Conservation (phyloP, 2,113 vertebrate species). For the Osmerus eperlanus region DNA sequence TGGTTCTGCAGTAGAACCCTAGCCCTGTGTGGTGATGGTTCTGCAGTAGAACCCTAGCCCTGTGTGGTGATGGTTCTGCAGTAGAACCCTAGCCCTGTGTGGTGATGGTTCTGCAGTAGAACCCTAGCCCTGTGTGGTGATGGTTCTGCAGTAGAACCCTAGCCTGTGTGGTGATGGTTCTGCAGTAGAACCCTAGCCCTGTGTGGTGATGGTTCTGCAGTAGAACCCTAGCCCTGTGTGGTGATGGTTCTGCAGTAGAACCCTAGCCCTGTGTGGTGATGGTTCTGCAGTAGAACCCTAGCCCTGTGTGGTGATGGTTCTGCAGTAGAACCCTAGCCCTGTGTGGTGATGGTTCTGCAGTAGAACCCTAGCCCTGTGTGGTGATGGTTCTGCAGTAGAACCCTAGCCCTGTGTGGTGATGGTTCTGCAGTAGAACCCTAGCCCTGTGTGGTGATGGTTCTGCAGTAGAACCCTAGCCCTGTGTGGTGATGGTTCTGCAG, state of each 20-base stretch:
- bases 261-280: too few relatives aligned
- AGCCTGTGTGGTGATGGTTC: slow-evolving; percentile 38
- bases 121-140: too few relatives aligned
- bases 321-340: too few relatives aligned
- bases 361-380: slow-evolving; percentile 27
- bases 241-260: slow-evolving; percentile 15
- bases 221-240: slow-evolving; percentile 27
- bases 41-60: too few relatives aligned
- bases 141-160: not conserved
- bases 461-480: too few relatives aligned
- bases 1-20: not conserved
- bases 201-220: too few relatives aligned
- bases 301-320: slow-evolving; percentile 37
- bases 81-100: slow-evolving; percentile 23
- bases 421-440: not conserved
- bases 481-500: too few relatives aligned
- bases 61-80: too few relatives aligned
- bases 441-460: slow-evolving; percentile 37
- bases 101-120: slow-evolving; percentile 20
- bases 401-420: too few relatives aligned
- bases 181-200: too few relatives aligned
- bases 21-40: slow-evolving; percentile 38
- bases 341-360: too few relatives aligned
- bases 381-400: slow-evolving; percentile 15
- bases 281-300: not conserved